Percentiles rank a stretch among this genome's conserved stretches.
Evolutionary conservation across 2,888 invertebrate species (phyloP).

Genomic region (Alviniconcha strummeri): DNA sequence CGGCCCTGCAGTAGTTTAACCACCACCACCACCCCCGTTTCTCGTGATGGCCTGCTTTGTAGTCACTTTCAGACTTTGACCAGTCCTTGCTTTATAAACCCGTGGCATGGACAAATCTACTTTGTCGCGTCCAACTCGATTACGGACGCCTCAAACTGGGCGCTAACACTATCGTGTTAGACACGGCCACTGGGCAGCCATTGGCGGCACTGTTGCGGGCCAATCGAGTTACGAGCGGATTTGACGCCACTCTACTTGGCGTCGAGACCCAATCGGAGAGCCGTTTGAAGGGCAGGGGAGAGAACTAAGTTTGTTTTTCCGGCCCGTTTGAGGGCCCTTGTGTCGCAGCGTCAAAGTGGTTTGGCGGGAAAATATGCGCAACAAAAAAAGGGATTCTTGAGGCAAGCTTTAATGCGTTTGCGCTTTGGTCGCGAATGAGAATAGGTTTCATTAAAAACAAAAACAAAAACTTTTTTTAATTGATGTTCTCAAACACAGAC

Average conservation of each 20-base stretch:
- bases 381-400: too few species aligned
- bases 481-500: too few species aligned
- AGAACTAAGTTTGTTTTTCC: conserved; percentile 10
- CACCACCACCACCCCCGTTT: too few species aligned
- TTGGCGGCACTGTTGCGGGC: conserved; percentile 2
- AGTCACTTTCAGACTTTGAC: not conserved
- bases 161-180: conserved; percentile 8
- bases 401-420: too few species aligned
- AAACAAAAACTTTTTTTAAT: too few species aligned
- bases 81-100: not conserved
- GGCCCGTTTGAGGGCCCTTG: not conserved
- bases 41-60: too few species aligned
- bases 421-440: too few species aligned
- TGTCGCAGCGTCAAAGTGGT: too few species aligned
- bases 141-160: conserved; percentile 10
- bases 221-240: not conserved
- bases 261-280: not conserved
- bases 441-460: too few species aligned
- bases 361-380: too few species aligned
- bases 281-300: not conserved
- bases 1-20: not conserved
- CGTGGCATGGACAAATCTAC: conserved; percentile 15
- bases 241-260: not conserved
- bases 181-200: conserved; percentile 8
- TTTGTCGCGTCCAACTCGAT: conserved; percentile 17